phyloP scores from a whole-genome alignment of 2,113 vertebrate genomes.

The Alethe diademata region DNA sequence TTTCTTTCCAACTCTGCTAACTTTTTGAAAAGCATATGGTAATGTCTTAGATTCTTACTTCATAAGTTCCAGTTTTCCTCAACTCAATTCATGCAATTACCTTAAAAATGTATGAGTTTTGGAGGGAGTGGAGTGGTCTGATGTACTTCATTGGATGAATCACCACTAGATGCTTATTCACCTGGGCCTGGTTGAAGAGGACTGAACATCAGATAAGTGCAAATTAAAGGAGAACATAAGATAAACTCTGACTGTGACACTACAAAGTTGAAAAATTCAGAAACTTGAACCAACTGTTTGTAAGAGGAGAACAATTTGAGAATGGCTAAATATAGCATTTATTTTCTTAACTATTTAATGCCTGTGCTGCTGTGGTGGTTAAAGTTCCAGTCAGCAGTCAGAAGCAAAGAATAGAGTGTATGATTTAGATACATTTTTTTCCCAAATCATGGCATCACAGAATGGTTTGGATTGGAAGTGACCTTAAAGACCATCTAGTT shows the following conservation, averaged over 20 bases:
- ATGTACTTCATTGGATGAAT: background rate
- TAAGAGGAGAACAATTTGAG: background rate
- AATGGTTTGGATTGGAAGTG: background rate
- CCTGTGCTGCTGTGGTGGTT: background rate
- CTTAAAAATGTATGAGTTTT: background rate
- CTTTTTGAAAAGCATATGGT: background rate
- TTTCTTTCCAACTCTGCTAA: background rate
- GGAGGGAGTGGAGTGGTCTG: background rate
- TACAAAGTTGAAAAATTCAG: background rate
- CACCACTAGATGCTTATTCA: background rate
- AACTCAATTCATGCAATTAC: background rate
- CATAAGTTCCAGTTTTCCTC: background rate
- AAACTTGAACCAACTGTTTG: background rate
- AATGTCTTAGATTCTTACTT: background rate
- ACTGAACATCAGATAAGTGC: background rate
- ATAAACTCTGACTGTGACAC: background rate
- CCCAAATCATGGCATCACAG: background rate
- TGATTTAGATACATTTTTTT: background rate
- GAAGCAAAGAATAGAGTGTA: background rate
- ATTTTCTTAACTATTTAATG: background rate
- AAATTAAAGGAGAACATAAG: background rate
- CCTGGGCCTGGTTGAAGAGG: background rate
- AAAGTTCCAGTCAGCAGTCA: background rate
- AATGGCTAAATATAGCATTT: background rate
- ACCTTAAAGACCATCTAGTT: background rate